A percentile compares a stretch with the other conserved stretches of the same genome.
These are phyloP conservation scores for Gallinago undulata DNA, from an alignment of 2,113 vertebrate genomes.

Conservation along the genomic window DNA sequence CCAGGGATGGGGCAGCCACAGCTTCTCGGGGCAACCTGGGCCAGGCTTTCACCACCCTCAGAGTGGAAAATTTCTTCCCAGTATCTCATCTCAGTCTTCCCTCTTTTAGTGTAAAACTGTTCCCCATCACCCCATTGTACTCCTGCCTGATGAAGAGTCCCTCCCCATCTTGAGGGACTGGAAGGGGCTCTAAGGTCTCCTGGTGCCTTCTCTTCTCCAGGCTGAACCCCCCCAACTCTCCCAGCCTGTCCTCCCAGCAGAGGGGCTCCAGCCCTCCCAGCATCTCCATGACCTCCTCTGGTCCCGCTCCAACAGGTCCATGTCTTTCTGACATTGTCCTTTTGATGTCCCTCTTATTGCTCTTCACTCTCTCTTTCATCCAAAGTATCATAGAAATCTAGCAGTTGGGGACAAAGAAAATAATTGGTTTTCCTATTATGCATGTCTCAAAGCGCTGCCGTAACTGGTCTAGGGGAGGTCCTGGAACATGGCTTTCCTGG, in stretches of 20 bases:
- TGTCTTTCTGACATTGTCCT: not conserved
- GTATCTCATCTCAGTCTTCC: not conserved
- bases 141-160: not conserved
- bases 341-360: not conserved
- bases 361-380: not conserved
- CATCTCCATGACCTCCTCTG: not conserved
- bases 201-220: not conserved
- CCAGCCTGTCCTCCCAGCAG: not conserved
- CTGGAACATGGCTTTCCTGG: not conserved
- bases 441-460: not conserved
- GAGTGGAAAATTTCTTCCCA: accelerated
- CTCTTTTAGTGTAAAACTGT: not conserved
- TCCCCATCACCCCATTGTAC: not conserved
- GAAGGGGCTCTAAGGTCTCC: not conserved
- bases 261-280: not conserved
- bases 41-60: not conserved
- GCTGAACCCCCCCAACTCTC: not conserved
- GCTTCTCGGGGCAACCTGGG: not conserved
- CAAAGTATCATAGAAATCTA: not conserved
- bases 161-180: not conserved
- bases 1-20: not conserved
- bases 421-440: not conserved
- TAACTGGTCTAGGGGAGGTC: not conserved
- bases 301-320: not conserved
- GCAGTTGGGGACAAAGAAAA: no score